Evolutionary conservation across 92 coral and sea anemone species (phyloP), one percentile per base, ranked within the genome.

Genomic region (Zoanthus gigantus): DNA sequence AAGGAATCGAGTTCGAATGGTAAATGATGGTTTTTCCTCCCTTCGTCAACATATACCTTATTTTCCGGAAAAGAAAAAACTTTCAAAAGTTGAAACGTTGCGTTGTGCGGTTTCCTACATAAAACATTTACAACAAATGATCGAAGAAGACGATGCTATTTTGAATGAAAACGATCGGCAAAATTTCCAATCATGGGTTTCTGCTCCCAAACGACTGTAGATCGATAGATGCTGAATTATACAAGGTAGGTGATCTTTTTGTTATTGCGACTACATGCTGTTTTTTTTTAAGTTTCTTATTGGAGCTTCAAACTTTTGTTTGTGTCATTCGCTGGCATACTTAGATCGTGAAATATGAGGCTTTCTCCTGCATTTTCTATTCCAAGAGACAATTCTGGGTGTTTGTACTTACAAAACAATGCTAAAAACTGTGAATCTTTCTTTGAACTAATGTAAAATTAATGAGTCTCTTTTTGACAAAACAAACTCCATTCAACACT

Each of bases 31-130:
- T 6, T 97, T 97, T 79, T 90, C 91, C 10, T 95, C 96, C 46
- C 95, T 97, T 23, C 96, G 99, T 23, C 98, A 95, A 86, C 97
- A 93, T 83, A 97, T 97, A 47, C 99, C 99, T 17, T 97, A 95
- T 78, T 94, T 94, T 72, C 98, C 98, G 6, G 98, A 96, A 68
- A 97, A 97, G 87, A 97, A 97, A 87, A 96, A 96, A 83, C 81
- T 97, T 32, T 97, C 99, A 10, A 97, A 97, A 87, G 99, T 97
- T 7, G 99, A 97, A 89, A 97, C 99, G 7, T 87, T 97, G 48
- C 95, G 99, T 4, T 97, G 95, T 71, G 99, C 99, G 6, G 98
- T 97, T 53, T 94, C 97, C 17, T 97, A 97, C 83, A 97, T 97
- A 10, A 97, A 97, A 82, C 98, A 95, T 83, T 92, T 97, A 56